Percentiles rank a stretch among this genome's conserved stretches.
These are phyloP conservation scores for Columba livia DNA, from an alignment of 2,113 vertebrate genomes.

Conservation along the genomic window DNA sequence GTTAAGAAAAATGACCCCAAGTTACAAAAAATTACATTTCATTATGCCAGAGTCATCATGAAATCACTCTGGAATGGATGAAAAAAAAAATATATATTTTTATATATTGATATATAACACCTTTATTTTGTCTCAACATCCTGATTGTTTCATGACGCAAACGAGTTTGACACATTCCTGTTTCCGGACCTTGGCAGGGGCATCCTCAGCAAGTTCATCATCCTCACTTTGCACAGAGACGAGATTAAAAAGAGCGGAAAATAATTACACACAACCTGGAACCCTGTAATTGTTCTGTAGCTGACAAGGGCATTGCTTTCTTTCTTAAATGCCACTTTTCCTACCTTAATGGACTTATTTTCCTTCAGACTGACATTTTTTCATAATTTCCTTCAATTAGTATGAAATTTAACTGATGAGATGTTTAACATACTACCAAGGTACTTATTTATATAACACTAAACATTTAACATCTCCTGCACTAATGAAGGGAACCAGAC, in stretches of 20 bases:
- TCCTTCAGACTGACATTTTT: neutral
- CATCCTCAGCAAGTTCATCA: neutral
- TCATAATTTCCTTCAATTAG: neutral
- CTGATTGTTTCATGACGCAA: neutral
- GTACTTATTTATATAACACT: neutral
- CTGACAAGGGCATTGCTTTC: neutral
- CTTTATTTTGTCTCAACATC: neutral
- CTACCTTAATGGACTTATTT: neutral
- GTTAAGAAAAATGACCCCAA: neutral
- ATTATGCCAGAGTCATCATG: neutral
- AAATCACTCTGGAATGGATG: neutral
- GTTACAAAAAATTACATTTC: neutral
- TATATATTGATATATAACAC: no score
- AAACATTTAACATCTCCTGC: neutral
- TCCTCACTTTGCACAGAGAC: neutral
- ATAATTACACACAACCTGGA: neutral
- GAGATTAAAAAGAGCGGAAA: neutral
- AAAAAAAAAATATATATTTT: no score
- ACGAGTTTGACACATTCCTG: no score
- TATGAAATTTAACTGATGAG: neutral
- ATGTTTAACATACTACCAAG: neutral
- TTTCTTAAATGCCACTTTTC: neutral
- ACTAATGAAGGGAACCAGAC: constrained; percentile 22
- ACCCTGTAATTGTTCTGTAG: neutral
- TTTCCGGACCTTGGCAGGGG: neutral